These are phyloP conservation scores for Callorhinus ursinus DNA, from an alignment of 2,113 vertebrate genomes.

Conservation along the genomic window DNA sequence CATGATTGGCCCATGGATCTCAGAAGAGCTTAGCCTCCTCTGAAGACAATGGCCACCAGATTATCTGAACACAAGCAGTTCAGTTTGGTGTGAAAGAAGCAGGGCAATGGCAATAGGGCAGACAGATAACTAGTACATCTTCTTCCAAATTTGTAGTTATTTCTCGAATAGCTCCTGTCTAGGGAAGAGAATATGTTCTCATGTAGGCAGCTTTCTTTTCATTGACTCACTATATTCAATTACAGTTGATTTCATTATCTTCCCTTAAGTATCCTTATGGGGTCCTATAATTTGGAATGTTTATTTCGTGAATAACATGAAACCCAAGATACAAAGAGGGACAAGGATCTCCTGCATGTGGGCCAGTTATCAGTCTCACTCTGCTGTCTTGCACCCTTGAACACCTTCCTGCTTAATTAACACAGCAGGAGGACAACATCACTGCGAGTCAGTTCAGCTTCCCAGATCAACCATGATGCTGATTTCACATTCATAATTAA, in stretches of 20 bases:
- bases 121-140: background rate
- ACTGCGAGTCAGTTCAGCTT: background rate
- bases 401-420: slow-evolving; percentile 51
- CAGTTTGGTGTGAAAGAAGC: background rate
- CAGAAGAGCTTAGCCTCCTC: background rate
- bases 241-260: slow-evolving; percentile 8
- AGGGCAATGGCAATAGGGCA: background rate
- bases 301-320: slow-evolving; percentile 31
- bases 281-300: background rate
- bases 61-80: background rate
- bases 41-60: background rate
- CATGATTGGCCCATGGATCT: background rate
- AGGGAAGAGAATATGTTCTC: background rate
- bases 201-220: background rate
- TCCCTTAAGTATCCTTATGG: background rate
- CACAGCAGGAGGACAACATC: background rate
- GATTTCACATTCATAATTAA: slow-evolving; percentile 56
- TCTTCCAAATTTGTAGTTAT: background rate
- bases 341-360: background rate
- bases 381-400: background rate
- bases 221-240: background rate
- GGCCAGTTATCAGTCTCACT: background rate
- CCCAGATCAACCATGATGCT: slow-evolving; percentile 11
- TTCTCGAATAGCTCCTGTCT: background rate
- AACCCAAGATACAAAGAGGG: background rate